phyloP scores from a whole-genome alignment of 53 echinoderm and acorn worm genomes.

The Actinopyga echinites region DNA sequence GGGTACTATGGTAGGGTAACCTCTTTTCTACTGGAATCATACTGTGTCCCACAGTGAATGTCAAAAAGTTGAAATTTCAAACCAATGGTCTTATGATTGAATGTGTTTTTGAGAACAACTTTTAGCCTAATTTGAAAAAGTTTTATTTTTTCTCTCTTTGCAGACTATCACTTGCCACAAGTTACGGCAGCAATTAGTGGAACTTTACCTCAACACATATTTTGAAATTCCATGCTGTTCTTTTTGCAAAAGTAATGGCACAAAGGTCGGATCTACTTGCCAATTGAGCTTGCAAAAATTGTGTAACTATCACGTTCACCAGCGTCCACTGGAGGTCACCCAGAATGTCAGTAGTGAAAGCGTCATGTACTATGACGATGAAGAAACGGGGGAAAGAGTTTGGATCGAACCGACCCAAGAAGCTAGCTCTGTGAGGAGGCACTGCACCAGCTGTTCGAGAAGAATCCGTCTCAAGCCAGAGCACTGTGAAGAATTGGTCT shows the following conservation, averaged over 20 bases:
- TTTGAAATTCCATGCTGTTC: conserved; percentile 28
- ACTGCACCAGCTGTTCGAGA: conserved; percentile 11
- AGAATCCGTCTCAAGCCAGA: conserved; percentile 12
- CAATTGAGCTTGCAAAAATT: neutral
- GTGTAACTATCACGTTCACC: conserved; percentile 7
- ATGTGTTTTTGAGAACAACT: no score
- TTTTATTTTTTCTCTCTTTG: neutral
- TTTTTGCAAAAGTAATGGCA: neutral
- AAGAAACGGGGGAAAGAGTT: conserved; percentile 19
- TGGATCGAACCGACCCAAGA: neutral
- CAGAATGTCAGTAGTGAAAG: neutral
- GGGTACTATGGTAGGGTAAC: no score
- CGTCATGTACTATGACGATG: neutral
- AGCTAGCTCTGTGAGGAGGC: neutral
- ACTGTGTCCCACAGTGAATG: no score
- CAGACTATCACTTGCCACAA: neutral
- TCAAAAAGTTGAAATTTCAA: no score
- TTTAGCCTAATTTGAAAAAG: no score
- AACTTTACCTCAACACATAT: neutral
- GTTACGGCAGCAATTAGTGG: neutral
- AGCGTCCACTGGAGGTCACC: conserved; percentile 20
- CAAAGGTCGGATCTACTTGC: neutral
- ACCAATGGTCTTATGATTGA: no score
- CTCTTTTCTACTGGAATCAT: no score
- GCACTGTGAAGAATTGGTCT: conserved; percentile 64